phyloP scores from a whole-genome alignment of 30 jellyfish, hydroid and myxozoan species.

The Turritopsis dohrnii region DNA sequence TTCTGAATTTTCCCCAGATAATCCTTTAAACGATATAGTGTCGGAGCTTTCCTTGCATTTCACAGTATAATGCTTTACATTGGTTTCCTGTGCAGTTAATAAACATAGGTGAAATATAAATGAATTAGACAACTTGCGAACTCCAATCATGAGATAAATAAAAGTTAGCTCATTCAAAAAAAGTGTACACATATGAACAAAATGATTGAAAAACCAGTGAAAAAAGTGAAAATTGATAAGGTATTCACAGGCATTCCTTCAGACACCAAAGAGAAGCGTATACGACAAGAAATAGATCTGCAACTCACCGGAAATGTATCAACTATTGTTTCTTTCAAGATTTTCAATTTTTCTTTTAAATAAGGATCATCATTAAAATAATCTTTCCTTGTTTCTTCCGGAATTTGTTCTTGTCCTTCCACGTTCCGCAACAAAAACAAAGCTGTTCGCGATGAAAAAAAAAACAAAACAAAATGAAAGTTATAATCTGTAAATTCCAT shows the following conservation, averaged over 20 bases:
- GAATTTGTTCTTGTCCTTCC: slow-evolving; percentile 34
- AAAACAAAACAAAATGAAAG: slow-evolving; percentile 4
- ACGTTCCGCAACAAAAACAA: slow-evolving; percentile 50
- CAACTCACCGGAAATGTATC: slow-evolving; percentile 53
- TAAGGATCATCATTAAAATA: slow-evolving; percentile 36
- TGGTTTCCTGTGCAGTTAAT: slow-evolving; percentile 13
- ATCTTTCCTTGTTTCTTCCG: slow-evolving; percentile 38
- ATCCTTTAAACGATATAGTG: slow-evolving; percentile 22
- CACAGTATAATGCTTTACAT: slow-evolving; percentile 31
- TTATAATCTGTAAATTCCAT: background rate
- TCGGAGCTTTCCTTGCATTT: background rate
- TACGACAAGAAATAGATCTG: too few relatives aligned
- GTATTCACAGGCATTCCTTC: too few relatives aligned
- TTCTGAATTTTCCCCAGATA: slow-evolving; percentile 30
- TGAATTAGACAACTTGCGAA: too few relatives aligned
- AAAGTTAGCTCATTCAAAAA: too few relatives aligned
- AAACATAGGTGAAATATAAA: background rate
- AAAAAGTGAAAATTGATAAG: background rate
- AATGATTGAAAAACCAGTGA: background rate
- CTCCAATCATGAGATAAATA: too few relatives aligned
- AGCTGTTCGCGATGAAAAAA: slow-evolving; percentile 23
- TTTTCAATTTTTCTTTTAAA: slow-evolving; percentile 33
- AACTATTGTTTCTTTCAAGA: slow-evolving; percentile 21
- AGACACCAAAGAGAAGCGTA: too few relatives aligned
- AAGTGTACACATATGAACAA: background rate